Evolutionary conservation across 2,797 vertebrate species (phyloP), one percentile per base, ranked within the genome.

Genomic region (Perodicticus potto): DNA sequence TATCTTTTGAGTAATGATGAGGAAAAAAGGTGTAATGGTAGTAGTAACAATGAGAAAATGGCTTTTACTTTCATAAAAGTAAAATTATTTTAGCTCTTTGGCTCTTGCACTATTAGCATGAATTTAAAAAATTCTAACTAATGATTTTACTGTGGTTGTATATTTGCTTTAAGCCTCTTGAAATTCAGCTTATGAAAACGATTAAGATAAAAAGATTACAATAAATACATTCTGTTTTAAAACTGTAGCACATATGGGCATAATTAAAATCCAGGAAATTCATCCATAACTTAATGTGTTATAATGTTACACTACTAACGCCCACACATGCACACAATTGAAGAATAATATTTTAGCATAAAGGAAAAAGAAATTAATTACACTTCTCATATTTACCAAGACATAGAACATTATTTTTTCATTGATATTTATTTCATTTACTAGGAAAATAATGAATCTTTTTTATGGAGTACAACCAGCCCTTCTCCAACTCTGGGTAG

Each of bases 361-460:
- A 94, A 91, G 13, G 37, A 59, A 90, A 87, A 87, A 72, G 5
- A 91, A 61, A 63, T 80, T 45, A 45, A 49, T 67, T 65, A 45
- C 0, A 27, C 13, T 81, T 84, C n/a, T 91, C 10, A 5, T 82
- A 16, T 78, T 40, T 25, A 43, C 29, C 19, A 73, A 82, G 34
- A 29, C 32, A 43, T 78, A 59, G 3, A 7, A 19, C 12, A 34
- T 93, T 77, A 12, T 32, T 83, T 80, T 74, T 69, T 16, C 23
- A 37, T 9, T 72, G 5, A 5, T 85, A 27, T 96, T 94, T 43
- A 2, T 95, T 59, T 97, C 95, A 3, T 97, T 97, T 92, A 89
- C 12, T 89, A 99, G 99, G 99, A 99, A 97, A 99, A 99, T 17
- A 99, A 99, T 25, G 99, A 99, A 87, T 99, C 99, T 69, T 98